Conservation (phyloP, 1,140 invertebrate species). For the Pogonomyrmex californicus region DNA sequence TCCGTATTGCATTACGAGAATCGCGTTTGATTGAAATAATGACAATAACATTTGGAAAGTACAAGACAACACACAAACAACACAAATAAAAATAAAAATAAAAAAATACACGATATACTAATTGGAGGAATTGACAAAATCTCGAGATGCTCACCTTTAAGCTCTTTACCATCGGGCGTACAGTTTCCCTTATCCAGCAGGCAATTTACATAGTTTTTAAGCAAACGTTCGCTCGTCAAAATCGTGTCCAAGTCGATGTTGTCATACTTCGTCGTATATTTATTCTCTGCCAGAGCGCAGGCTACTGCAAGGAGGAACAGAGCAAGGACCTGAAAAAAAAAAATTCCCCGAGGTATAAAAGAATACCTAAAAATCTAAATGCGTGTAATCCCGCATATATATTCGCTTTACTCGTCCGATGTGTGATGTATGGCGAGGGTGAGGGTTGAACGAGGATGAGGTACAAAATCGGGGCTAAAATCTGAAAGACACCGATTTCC, state of each 20-base stretch:
- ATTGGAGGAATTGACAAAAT: constrained; percentile 8
- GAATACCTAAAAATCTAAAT: neutral
- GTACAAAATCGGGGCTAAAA: neutral
- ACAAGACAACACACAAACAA: neutral
- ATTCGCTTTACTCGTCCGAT: too few relatives aligned
- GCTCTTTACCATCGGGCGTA: constrained; percentile 90
- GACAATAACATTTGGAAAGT: neutral
- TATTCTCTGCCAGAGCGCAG: constrained; percentile 83
- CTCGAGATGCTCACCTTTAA: constrained; percentile 89
- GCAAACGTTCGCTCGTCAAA: constrained; percentile 89
- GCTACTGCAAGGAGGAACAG: constrained; percentile 83
- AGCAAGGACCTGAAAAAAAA: constrained; percentile 77
- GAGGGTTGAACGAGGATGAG: neutral
- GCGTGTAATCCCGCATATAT: neutral
- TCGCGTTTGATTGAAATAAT: neutral
- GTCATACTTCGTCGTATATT: constrained; percentile 92
- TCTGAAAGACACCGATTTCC: neutral
- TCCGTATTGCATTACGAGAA: neutral
- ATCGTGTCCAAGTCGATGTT: constrained; percentile 91
- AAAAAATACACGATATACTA: too few relatives aligned
- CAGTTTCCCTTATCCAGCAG: constrained; percentile 89
- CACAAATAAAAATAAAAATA: too few relatives aligned
- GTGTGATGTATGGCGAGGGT: neutral
- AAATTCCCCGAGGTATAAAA: neutral
- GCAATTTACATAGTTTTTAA: constrained; percentile 91